Evolutionary conservation across 1,140 invertebrate species (phyloP), one percentile per base, ranked within the genome.

Genomic region (Asobara japonica): DNA sequence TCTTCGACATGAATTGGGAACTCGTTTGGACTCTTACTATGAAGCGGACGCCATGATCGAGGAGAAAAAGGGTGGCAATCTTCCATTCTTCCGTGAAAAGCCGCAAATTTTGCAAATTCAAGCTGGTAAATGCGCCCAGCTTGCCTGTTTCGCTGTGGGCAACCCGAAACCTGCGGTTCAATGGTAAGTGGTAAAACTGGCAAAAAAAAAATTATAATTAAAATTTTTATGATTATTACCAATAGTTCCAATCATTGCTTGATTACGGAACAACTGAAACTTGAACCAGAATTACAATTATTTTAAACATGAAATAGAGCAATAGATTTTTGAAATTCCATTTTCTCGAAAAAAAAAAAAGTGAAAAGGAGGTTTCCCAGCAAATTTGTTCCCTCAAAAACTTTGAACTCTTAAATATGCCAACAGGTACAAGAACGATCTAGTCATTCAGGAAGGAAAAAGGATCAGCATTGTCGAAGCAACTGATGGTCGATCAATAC

Each of bases 371-470:
- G n/a, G n/a, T n/a, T n/a, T n/a, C n/a, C n/a, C n/a, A n/a, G n/a
- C n/a, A n/a, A n/a, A n/a, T n/a, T n/a, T n/a, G n/a, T n/a, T n/a
- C n/a, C n/a, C n/a, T n/a, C n/a, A n/a, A n/a, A n/a, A n/a, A n/a
- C n/a, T n/a, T n/a, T n/a, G n/a, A n/a, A n/a, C n/a, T n/a, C n/a
- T n/a, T n/a, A n/a, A n/a, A n/a, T n/a, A n/a, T n/a, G n/a, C n/a
- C n/a, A n/a, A n/a, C n/a, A n/a, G n/a, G n/a, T 99, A 96, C 86
- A 96, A 94, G 86, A 97, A 97, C 82, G 96, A 97, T 79, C 90
- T 94, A 80, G 94, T 97, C 36, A 84, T 97, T 3, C 91, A 92
- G 3, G 94, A 96, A 82, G 93, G 91, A 27, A 91, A 92, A 73
- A 89, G 95, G 65, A 90, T 96, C 36, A 94, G 92, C 80, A 92